phyloP scores from a whole-genome alignment of 2,888 invertebrate species.

The Margaritifera margaritifera region DNA sequence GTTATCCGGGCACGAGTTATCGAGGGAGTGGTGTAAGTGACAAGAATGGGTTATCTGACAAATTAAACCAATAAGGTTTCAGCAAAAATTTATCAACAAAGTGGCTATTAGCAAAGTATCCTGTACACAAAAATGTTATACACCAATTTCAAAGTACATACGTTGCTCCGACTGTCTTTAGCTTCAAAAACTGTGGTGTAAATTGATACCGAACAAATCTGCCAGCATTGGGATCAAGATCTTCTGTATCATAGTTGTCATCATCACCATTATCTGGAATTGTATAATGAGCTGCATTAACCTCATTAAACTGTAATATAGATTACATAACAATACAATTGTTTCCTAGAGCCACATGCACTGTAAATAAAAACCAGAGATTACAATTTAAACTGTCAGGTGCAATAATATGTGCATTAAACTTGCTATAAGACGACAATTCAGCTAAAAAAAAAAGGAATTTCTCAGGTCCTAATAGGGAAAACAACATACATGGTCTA shows the following conservation, averaged over 20 bases:
- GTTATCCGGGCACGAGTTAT: too few species aligned
- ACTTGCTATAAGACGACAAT: not conserved
- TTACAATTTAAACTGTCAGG: too few species aligned
- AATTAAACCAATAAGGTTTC: too few species aligned
- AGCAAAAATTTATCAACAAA: not conserved
- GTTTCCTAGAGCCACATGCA: too few species aligned
- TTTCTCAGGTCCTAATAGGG: not conserved
- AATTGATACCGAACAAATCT: constrained; percentile 99
- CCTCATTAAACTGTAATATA: too few species aligned
- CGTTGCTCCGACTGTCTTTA: constrained; percentile 98
- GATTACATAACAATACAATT: too few species aligned
- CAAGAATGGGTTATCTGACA: too few species aligned
- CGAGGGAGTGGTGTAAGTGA: too few species aligned
- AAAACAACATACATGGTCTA: not conserved
- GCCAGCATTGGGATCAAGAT: constrained; percentile 82
- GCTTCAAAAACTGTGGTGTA: constrained; percentile 95
- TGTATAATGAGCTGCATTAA: not conserved
- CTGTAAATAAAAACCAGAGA: too few species aligned
- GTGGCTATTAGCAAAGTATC: not conserved
- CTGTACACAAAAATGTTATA: not conserved
- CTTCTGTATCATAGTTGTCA: constrained; percentile 57
- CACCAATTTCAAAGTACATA: constrained; percentile 77
- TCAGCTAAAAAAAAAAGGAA: not conserved
- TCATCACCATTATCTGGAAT: constrained; percentile 56
- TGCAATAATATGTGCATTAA: not conserved